Evolutionary conservation across 2,888 invertebrate genomes (phyloP), one percentile per base, ranked within the genome.

Genomic region (Danaus chrysippus): DNA sequence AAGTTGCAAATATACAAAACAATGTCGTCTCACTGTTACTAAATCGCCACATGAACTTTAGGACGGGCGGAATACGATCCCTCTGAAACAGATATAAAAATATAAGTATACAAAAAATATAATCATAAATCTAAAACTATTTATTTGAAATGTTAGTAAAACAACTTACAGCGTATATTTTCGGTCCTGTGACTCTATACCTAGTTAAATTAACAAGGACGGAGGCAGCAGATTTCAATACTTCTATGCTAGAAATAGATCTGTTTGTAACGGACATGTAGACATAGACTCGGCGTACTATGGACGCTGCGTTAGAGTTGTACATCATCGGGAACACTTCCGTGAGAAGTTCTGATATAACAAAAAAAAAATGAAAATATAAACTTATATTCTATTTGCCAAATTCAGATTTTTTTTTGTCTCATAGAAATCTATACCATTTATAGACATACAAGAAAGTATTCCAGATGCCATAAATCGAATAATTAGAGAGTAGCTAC

Each of bases 171-270:
- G 91, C 87, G 79, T 94, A 94, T 61, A 93, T 92, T 70, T 92
- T 92, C 0, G 91, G 87, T 10, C 92, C 93, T 0, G 94, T 94
- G 56, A 87, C 82, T 58, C 86, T 86, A 71, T 93, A 94, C 62
- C 95, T 93, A 11, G 93, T 92, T 66, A 95, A 82, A 74, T 95
- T 95, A 53, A 95, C 92, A 42, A 95, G 89, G 53, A 95, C 92
- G 15, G 91, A 88, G 5, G 92, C 86, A 0, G 92, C 92, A 13
- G 84, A 83, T 53, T 89, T 88, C 55, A 92, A 85, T 55, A 92
- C 87, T 68, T 92, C 91, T 70, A 93, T 87, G 73, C 94, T 93
- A 2, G 93, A 93, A 58, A 92, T 81, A 34, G 94, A 94, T 67
- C 94, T 88, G 73, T 92, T 93, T 1, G 92, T 83, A 17, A 78